Conservation (phyloP, 2,888 invertebrate species). For the Drosophila subsilvestris region DNA sequence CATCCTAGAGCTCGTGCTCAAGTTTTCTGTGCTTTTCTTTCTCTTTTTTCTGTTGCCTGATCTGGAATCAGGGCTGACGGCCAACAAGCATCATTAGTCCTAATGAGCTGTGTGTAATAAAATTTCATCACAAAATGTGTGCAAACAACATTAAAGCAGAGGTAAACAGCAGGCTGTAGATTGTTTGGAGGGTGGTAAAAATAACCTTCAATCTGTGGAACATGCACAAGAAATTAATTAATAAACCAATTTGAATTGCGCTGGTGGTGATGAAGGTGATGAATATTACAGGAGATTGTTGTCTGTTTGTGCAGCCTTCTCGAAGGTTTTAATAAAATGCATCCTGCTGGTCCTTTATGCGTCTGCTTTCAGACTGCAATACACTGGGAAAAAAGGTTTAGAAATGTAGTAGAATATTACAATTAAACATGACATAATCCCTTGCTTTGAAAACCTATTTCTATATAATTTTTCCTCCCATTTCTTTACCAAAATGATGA, state of each 20-base stretch:
- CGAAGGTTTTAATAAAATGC: conserved; percentile 5
- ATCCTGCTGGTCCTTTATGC: neutral
- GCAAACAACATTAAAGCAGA: conserved; percentile 50
- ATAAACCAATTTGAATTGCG: conserved; percentile 68
- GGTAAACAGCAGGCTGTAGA: neutral
- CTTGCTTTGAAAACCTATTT: neutral
- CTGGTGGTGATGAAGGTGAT: conserved; percentile 8
- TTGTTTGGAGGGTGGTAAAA: neutral
- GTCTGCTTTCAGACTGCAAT: no score
- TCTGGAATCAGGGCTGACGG: conserved; percentile 50
- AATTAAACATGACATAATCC: no score
- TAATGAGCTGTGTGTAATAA: conserved; percentile 77
- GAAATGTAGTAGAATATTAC: no score
- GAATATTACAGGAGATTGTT: neutral
- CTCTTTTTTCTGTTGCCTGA: conserved; percentile 9
- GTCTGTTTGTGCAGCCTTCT: neutral
- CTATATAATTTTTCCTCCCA: neutral
- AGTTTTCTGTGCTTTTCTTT: conserved; percentile 6
- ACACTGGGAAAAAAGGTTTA: neutral
- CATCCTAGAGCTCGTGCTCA: conserved; percentile 17
- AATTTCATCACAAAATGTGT: conserved; percentile 60
- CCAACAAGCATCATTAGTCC: conserved; percentile 77
- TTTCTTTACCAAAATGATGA: neutral
- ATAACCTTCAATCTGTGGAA: conserved; percentile 17
- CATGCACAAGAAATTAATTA: conserved; percentile 53